Conservation (phyloP, 2,797 vertebrate genomes). For the Lepidocolaptes lacrymiger region DNA sequence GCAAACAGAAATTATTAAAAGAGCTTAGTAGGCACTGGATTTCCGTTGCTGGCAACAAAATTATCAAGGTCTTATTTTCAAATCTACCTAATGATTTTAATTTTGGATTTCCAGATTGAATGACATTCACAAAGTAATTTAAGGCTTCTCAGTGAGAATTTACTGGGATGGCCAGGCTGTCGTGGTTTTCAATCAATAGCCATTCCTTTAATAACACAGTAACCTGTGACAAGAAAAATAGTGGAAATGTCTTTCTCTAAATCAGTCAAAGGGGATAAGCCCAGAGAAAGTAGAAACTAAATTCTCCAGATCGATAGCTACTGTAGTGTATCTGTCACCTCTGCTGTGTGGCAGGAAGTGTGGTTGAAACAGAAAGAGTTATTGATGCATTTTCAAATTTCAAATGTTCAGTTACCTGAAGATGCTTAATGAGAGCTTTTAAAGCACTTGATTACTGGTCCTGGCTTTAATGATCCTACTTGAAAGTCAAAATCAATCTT, state of each 20-base stretch:
- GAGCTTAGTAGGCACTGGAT: not conserved
- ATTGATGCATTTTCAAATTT: slow-evolving; percentile 12
- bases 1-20: not conserved
- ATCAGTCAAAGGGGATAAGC: not conserved
- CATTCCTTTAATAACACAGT: not conserved
- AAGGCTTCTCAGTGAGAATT: not conserved
- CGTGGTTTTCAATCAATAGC: not conserved
- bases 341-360: not conserved
- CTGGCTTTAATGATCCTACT: not conserved
- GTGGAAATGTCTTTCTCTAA: slow-evolving; percentile 4
- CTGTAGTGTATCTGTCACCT: not conserved
- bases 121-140: not conserved
- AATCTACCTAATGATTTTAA: not conserved
- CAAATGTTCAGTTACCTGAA: not conserved
- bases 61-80: not conserved
- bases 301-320: not conserved
- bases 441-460: not conserved
- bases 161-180: not conserved
- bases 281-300: not conserved
- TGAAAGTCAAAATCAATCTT: not conserved
- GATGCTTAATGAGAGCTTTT: not conserved
- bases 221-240: slow-evolving; percentile 1
- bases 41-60: not conserved
- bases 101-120: not conserved
- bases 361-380: not conserved